Evolutionary conservation across 2,888 invertebrate genomes (phyloP).

Genomic region (Choristoneura rosaceana): DNA sequence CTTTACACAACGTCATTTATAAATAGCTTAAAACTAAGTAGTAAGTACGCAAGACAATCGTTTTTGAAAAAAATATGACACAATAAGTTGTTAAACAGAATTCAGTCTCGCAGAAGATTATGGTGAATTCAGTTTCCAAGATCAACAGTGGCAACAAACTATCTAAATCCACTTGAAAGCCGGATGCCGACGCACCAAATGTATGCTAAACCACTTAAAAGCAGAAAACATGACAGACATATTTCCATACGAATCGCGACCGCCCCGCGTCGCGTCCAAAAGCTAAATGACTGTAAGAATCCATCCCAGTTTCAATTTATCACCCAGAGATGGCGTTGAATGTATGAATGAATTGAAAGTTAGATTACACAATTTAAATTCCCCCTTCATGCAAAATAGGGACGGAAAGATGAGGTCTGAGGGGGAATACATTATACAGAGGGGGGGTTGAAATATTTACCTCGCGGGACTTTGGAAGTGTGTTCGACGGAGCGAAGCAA

Average conservation of each 20-base stretch:
- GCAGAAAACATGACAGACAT: constrained; percentile 49
- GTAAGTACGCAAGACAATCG: too few species aligned
- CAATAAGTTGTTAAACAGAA: background rate
- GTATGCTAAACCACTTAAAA: constrained; percentile 46
- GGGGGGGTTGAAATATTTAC: constrained; percentile 79
- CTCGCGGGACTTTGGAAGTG: constrained; percentile 81
- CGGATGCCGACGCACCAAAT: constrained; percentile 8
- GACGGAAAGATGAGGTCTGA: constrained; percentile 82
- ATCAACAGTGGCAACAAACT: constrained; percentile 19
- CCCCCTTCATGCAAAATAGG: constrained; percentile 85
- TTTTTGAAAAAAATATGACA: background rate
- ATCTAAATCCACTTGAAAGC: background rate
- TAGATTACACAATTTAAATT: constrained; percentile 86
- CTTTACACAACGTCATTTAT: too few species aligned
- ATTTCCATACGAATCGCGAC: constrained; percentile 64
- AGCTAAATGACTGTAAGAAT: constrained; percentile 77
- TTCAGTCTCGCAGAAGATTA: background rate
- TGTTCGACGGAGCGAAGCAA: constrained; percentile 75
- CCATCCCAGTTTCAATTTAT: constrained; percentile 83
- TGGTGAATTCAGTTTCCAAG: constrained; percentile 13
- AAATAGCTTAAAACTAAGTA: too few species aligned
- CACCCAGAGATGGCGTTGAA: constrained; percentile 83
- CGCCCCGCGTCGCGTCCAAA: constrained; percentile 52
- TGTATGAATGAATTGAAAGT: constrained; percentile 86
- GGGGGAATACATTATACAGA: constrained; percentile 81